Percentiles rank a stretch among this genome's conserved stretches.
Evolutionary conservation across 1,140 invertebrate genomes (phyloP).

Genomic region (Metopolophium dirhodum): DNA sequence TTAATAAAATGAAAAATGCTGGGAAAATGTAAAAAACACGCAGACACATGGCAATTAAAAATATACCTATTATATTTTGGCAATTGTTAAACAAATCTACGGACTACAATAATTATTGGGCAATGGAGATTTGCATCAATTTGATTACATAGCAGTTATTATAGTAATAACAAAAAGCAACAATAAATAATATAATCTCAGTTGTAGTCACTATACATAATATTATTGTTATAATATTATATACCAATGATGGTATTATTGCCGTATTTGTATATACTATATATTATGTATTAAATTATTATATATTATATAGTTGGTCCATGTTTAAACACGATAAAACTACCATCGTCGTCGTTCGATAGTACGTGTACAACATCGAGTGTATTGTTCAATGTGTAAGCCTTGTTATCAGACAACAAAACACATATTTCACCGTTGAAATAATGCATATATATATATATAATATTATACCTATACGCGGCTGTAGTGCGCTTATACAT

Average conservation of each 20-base stretch:
- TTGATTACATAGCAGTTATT: not conserved
- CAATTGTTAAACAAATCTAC: not conserved
- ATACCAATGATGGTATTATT: not conserved
- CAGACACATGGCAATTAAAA: not conserved
- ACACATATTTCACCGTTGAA: conserved; percentile 29
- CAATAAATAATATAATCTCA: not conserved
- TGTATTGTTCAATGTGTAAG: not conserved
- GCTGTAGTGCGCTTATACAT: not conserved
- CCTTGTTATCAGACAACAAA: conserved; percentile 10
- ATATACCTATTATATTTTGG: not conserved
- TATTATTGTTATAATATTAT: not conserved
- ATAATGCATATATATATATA: not conserved
- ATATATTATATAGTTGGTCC: too few species aligned
- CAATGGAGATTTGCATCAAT: not conserved
- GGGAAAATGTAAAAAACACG: not conserved
- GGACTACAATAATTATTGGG: not conserved
- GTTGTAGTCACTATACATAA: not conserved
- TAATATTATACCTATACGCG: not conserved
- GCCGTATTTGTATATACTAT: not conserved
- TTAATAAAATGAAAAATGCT: not conserved
- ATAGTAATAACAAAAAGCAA: not conserved
- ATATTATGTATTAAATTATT: too few species aligned
- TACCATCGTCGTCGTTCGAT: not conserved
- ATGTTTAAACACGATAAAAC: not conserved
- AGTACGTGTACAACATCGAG: not conserved